Conservation (phyloP, 37 sponge, comb jelly and placozoan species). For the Petrosia ficiformis region DNA sequence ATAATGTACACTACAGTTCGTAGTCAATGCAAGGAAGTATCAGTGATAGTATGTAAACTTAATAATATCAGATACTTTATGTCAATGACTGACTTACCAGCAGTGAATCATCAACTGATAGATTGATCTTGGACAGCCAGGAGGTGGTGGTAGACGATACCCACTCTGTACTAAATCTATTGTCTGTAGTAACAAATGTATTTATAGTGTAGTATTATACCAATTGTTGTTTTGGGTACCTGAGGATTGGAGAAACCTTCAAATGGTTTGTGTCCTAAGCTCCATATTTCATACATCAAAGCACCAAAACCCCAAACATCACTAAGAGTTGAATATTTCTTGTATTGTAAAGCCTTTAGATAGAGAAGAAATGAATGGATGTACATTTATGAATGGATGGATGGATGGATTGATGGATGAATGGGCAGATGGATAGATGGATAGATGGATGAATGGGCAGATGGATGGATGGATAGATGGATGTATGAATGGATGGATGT, state of each 20-base stretch:
- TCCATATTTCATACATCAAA: constrained; percentile 51
- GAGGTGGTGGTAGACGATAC: constrained; percentile 28
- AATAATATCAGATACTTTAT: no score
- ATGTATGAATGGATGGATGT: not conserved
- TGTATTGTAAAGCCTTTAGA: constrained; percentile 33
- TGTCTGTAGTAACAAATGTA: not conserved
- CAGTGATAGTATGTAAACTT: no score
- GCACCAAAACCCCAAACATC: constrained; percentile 54
- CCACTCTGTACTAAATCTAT: constrained; percentile 5
- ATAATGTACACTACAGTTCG: no score
- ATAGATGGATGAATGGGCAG: not conserved
- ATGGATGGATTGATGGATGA: not conserved
- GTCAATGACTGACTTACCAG: constrained; percentile 16
- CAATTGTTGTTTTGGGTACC: not conserved
- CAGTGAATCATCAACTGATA: constrained; percentile 26
- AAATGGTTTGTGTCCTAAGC: constrained; percentile 37
- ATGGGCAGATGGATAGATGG: no score
- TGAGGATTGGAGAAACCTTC: not conserved
- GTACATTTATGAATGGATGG: not conserved
- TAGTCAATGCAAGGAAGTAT: no score
- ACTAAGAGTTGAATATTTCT: constrained; percentile 23
- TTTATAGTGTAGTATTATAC: not conserved
- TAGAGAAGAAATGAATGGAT: not conserved
- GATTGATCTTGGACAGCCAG: constrained; percentile 22
- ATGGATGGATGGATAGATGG: not conserved